A percentile compares a stretch with the other conserved stretches of the same genome.
Evolutionary conservation across 2,888 invertebrate species (phyloP).

Genomic region (Eurytoma adleriae): DNA sequence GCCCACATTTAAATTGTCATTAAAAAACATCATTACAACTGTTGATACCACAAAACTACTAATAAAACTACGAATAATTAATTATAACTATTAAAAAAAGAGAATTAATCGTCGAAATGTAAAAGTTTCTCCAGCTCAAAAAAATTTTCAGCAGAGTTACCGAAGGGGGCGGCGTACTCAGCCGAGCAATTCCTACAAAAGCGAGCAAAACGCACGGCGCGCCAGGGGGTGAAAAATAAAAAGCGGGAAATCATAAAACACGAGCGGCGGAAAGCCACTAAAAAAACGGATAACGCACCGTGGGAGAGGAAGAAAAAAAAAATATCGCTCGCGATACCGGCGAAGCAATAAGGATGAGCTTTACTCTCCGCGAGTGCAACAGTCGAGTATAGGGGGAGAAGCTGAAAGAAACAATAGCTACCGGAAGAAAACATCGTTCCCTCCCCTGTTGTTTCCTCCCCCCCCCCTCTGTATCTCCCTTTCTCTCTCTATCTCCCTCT

Average conservation of each 20-base stretch:
- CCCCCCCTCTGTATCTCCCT: too few species aligned
- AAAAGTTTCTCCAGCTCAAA: not conserved
- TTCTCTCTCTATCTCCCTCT: not conserved
- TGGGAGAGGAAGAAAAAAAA: conserved; percentile 44
- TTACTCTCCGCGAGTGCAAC: conserved; percentile 49
- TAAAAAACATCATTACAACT: too few species aligned
- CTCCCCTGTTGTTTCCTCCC: conserved; percentile 1
- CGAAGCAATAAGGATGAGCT: conserved; percentile 54
- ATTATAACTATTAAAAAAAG: too few species aligned
- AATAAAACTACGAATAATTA: too few species aligned
- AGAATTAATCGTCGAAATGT: not conserved
- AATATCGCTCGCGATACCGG: conserved; percentile 51
- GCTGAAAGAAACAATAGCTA: conserved; percentile 50
- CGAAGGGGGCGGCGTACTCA: not conserved
- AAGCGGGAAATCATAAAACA: conserved; percentile 48
- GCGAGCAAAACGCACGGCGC: too few species aligned
- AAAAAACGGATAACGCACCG: not conserved
- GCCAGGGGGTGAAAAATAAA: conserved; percentile 14
- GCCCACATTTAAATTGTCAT: too few species aligned
- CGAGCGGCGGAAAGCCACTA: conserved; percentile 24
- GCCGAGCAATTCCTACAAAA: too few species aligned
- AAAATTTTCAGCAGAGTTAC: conserved; percentile 6
- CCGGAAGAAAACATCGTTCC: conserved; percentile 55
- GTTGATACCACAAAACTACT: too few species aligned
- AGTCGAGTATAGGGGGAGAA: conserved; percentile 39